phyloP scores from a whole-genome alignment of 2,113 vertebrate genomes.

The Pongo abelii region DNA sequence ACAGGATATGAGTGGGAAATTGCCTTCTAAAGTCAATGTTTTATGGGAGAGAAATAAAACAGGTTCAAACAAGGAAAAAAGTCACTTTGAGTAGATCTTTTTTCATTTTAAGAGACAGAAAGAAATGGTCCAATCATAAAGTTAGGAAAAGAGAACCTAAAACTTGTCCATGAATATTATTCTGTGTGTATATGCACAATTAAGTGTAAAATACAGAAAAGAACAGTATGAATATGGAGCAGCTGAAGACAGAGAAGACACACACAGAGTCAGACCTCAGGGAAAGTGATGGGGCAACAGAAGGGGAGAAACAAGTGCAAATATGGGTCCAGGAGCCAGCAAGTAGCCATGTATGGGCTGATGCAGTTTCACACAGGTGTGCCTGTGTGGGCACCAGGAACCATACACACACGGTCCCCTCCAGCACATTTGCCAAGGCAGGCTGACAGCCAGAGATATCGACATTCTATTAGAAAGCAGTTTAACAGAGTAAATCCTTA shows the following conservation, averaged over 20 bases:
- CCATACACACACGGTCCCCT: neutral
- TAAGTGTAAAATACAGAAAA: neutral
- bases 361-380: too few species aligned
- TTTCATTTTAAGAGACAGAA: neutral
- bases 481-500: neutral
- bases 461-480: neutral
- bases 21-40: neutral
- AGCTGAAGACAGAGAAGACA: neutral
- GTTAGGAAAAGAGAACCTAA: neutral
- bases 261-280: neutral
- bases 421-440: neutral
- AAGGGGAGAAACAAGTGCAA: neutral
- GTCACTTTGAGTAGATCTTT: neutral
- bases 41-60: neutral
- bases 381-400: rapidly evolving
- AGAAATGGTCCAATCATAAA: neutral
- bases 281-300: neutral
- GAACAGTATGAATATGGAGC: neutral
- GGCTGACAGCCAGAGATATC: neutral
- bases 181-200: neutral
- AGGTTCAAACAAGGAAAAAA: neutral
- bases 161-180: neutral
- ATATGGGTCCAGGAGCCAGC: neutral
- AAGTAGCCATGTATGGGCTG: neutral
- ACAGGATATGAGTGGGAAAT: neutral